Evolutionary conservation across 2,888 invertebrate species (phyloP).

Genomic region (Volucella inanis): DNA sequence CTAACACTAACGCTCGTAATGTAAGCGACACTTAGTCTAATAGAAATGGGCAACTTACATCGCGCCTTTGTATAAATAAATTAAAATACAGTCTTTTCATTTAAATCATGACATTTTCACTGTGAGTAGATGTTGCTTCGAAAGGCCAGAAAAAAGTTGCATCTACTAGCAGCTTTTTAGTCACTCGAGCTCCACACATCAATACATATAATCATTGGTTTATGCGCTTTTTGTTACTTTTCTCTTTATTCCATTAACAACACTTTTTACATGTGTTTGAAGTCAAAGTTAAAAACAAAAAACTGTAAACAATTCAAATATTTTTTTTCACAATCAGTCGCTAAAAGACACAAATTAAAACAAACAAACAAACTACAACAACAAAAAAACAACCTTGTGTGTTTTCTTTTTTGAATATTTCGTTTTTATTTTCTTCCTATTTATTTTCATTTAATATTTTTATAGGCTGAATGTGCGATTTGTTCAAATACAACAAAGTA

Average conservation of each 20-base stretch:
- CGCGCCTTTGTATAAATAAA: conserved; percentile 57
- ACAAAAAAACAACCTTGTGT: conserved; percentile 22
- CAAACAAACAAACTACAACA: conserved; percentile 12
- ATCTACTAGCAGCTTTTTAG: conserved; percentile 10
- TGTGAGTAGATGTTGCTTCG: background rate
- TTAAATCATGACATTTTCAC: conserved; percentile 16
- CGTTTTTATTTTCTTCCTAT: conserved; percentile 76
- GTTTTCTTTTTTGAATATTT: conserved; percentile 63
- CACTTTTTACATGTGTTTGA: conserved; percentile 32
- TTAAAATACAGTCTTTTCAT: conserved; percentile 46
- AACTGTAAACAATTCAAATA: background rate
- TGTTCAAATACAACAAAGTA: conserved; percentile 80
- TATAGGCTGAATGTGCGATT: conserved; percentile 81
- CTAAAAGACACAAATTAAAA: conserved; percentile 41
- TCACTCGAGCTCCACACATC: conserved; percentile 14
- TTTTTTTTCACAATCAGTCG: conserved; percentile 37
- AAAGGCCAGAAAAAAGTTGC: background rate
- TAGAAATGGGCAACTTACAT: conserved; percentile 72
- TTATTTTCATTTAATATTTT: conserved; percentile 77
- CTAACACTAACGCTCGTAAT: conserved; percentile 31
- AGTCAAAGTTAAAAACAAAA: conserved; percentile 4
- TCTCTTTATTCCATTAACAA: conserved; percentile 22
- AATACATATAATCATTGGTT: conserved; percentile 9
- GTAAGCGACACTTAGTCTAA: conserved; percentile 50
- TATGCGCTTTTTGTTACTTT: conserved; percentile 2